phyloP scores from a whole-genome alignment of 2,113 vertebrate species.

The Dolichotis patagonum region DNA sequence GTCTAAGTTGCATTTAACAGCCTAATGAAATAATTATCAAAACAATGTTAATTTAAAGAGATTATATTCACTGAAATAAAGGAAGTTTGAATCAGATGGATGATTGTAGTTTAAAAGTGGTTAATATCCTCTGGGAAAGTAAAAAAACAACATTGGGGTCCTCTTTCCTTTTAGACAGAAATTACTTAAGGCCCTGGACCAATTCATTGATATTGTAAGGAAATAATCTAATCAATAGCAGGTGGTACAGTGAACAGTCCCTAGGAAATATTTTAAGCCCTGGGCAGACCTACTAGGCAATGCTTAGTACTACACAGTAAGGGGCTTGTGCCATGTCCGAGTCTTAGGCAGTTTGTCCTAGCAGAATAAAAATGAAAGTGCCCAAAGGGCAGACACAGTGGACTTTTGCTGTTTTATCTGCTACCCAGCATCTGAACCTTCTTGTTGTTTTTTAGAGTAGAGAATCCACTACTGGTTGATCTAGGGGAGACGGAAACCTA shows the following conservation, averaged over 20 bases:
- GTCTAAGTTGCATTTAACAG: background rate
- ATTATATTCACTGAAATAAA: constrained; percentile 32
- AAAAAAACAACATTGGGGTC: background rate
- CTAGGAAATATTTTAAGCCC: background rate
- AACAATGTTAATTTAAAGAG: background rate
- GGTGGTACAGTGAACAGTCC: background rate
- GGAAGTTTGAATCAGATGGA: background rate
- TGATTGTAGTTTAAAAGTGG: constrained; percentile 25
- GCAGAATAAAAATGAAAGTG: background rate
- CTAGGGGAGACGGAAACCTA: background rate
- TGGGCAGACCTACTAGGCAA: background rate
- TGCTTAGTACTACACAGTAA: background rate
- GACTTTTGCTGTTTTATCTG: background rate
- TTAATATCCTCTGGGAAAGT: background rate
- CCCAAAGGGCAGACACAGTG: background rate
- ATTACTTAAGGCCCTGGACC: background rate
- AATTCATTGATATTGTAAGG: background rate
- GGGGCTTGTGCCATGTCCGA: background rate
- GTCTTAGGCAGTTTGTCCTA: background rate
- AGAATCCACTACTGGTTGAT: background rate
- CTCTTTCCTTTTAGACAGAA: background rate
- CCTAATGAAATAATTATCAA: background rate
- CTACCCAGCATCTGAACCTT: background rate
- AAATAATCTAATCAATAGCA: background rate
- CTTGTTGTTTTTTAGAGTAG: background rate